These are phyloP conservation scores for Melanotaenia pygmaea DNA, from an alignment of 2,797 vertebrate genomes.

Conservation along the genomic window DNA sequence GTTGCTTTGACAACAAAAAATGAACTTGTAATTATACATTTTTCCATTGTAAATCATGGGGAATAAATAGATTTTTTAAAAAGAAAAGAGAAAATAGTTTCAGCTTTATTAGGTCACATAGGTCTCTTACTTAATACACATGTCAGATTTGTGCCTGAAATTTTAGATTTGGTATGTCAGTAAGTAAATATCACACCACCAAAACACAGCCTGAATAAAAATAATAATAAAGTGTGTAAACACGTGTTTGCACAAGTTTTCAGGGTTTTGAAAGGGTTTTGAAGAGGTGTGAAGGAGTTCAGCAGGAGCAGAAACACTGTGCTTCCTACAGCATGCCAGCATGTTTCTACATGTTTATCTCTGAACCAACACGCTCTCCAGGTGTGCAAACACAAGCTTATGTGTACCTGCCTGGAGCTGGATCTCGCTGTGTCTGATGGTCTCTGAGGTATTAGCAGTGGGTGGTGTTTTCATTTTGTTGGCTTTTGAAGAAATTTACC, in stretches of 20 bases:
- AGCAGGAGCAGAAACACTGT: constrained; percentile 18
- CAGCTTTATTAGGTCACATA: neutral
- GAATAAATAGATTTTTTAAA: neutral
- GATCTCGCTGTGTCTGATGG: neutral
- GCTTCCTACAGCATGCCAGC: constrained; percentile 1
- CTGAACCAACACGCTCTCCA: constrained; percentile 41
- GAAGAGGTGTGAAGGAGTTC: constrained; percentile 21
- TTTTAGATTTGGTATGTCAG: neutral
- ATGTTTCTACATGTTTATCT: constrained; percentile 50
- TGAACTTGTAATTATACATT: too few relatives aligned
- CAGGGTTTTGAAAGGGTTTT: constrained; percentile 8
- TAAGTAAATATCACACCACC: neutral
- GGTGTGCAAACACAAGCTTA: constrained; percentile 51
- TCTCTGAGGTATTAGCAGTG: constrained; percentile 10
- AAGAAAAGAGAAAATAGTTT: neutral
- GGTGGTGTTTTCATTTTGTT: constrained; percentile 9
- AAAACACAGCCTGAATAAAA: neutral
- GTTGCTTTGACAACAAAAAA: too few relatives aligned
- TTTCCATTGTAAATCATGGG: too few relatives aligned
- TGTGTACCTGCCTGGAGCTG: constrained; percentile 40
- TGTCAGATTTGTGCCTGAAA: neutral
- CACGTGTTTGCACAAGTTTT: neutral
- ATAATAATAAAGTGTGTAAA: neutral
- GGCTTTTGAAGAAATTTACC: constrained; percentile 5
- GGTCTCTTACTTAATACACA: neutral